Evolutionary conservation across 2,797 vertebrate species (phyloP).

Genomic region (Cheirogaleus major): DNA sequence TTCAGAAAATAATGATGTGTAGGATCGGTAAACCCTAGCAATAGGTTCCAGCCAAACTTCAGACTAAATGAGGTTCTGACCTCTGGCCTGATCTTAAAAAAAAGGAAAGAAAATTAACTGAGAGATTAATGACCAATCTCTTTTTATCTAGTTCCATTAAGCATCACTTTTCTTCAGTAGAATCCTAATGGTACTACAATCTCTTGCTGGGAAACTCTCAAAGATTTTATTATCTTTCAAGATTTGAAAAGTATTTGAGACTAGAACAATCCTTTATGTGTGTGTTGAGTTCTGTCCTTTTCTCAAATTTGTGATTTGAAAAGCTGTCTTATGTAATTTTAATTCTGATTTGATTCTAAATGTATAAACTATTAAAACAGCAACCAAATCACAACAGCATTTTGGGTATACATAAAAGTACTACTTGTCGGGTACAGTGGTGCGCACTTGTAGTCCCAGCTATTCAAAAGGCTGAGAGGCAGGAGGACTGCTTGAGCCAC

Average conservation of each 20-base stretch:
- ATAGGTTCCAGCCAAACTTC: neutral
- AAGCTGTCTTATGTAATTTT: neutral
- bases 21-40: neutral
- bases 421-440: neutral
- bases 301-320: slow-evolving; percentile 10
- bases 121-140: slow-evolving; percentile 41
- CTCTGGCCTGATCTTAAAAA: neutral
- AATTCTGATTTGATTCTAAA: neutral
- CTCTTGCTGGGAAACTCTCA: slow-evolving; percentile 1
- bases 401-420: neutral
- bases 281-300: neutral
- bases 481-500: neutral
- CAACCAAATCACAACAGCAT: neutral
- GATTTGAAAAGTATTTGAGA: slow-evolving; percentile 22
- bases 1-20: neutral
- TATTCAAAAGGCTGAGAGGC: neutral
- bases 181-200: slow-evolving; percentile 8
- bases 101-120: slow-evolving; percentile 4
- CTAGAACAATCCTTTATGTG: neutral
- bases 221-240: neutral
- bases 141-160: slow-evolving; percentile 26
- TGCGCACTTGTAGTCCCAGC: neutral
- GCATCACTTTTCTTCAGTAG: neutral
- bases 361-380: neutral
- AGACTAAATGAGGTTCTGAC: slow-evolving; percentile 35